phyloP scores from a whole-genome alignment of 2,113 vertebrate genomes.

The Todiramphus saurophagus region DNA sequence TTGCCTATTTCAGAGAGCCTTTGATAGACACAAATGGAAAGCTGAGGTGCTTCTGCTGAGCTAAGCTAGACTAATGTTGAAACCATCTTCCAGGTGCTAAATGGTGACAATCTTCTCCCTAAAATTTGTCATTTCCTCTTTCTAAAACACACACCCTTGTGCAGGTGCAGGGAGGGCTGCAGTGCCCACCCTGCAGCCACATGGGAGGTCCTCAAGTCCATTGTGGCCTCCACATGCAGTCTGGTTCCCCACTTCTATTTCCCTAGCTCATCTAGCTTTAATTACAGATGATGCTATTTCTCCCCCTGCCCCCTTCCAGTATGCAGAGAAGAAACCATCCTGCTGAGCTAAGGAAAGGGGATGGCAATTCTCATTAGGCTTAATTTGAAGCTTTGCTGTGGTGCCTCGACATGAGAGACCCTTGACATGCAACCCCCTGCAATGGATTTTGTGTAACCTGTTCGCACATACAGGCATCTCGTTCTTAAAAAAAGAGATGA shows the following conservation, averaged over 20 bases:
- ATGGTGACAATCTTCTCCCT: background rate
- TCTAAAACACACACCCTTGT: background rate
- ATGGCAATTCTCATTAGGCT: background rate
- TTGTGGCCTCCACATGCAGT: no score
- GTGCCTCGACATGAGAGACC: background rate
- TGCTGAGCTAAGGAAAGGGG: background rate
- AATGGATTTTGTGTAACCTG: background rate
- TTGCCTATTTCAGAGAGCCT: background rate
- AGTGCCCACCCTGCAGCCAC: no score
- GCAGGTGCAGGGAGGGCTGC: fast-evolving
- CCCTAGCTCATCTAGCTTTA: background rate
- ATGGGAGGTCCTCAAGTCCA: fast-evolving
- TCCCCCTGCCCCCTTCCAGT: background rate
- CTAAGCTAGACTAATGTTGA: background rate
- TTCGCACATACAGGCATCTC: background rate
- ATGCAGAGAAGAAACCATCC: background rate
- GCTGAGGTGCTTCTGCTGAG: background rate
- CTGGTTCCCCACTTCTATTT: background rate
- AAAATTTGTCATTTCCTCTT: background rate
- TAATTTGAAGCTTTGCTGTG: background rate
- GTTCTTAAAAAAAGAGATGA: background rate
- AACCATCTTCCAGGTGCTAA: background rate
- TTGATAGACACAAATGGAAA: background rate
- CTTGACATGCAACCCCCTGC: background rate
- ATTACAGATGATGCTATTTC: background rate